Evolutionary conservation across 2,888 invertebrate genomes (phyloP).

Genomic region (Drosophila atripex): DNA sequence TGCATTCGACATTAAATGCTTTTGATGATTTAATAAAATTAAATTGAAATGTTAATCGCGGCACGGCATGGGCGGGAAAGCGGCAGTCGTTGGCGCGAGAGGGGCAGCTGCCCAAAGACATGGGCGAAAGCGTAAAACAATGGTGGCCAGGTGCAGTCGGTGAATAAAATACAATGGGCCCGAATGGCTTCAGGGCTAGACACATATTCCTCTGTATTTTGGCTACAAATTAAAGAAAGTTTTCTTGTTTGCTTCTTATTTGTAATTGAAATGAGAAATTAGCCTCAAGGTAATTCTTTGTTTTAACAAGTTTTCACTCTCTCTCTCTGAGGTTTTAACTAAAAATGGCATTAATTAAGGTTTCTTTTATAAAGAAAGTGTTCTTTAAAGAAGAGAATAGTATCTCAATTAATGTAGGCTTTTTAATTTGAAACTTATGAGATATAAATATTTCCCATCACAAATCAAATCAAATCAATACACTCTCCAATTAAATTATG

Average conservation of each 20-base stretch:
- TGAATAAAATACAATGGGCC: constrained; percentile 49
- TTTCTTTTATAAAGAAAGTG: background rate
- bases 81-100: background rate
- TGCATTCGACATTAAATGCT: constrained; percentile 51
- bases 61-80: constrained; percentile 39
- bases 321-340: background rate
- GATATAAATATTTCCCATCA: no score
- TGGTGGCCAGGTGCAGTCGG: constrained; percentile 33
- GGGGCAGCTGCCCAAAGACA: constrained; percentile 18
- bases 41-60: constrained; percentile 74
- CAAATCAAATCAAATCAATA: no score
- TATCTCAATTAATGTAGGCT: no score
- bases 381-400: background rate
- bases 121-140: constrained; percentile 67
- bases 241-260: background rate
- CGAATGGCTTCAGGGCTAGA: background rate
- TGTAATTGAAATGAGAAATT: background rate
- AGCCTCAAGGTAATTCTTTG: background rate
- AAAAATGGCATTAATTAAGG: background rate
- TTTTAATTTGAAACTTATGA: no score
- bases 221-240: constrained; percentile 6
- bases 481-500: background rate
- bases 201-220: constrained; percentile 9
- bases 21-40: constrained; percentile 79
- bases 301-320: background rate